Conservation (phyloP, 1,140 invertebrate species). For the Antheraea pernyi region DNA sequence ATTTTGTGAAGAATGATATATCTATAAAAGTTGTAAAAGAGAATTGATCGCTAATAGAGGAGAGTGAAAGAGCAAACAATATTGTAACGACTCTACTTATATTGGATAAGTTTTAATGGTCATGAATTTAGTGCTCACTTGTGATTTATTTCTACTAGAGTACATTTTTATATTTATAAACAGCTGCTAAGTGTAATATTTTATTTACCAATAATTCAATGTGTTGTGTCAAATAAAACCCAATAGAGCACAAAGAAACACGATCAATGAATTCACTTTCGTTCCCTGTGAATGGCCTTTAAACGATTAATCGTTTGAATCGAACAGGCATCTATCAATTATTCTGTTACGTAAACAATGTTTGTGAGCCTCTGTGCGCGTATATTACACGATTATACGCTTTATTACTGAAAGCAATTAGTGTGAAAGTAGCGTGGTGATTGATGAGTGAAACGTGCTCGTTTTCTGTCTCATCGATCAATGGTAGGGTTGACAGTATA, state of each 20-base stretch:
- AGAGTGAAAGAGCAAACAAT: no score
- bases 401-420: conserved; percentile 44
- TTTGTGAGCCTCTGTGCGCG: neutral
- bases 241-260: neutral
- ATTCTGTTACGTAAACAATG: conserved; percentile 28
- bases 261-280: conserved; percentile 16
- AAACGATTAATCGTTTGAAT: conserved; percentile 7
- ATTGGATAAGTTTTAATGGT: no score
- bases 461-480: conserved; percentile 6
- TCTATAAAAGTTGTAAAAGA: no score
- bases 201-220: neutral
- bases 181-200: no score
- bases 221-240: neutral
- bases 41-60: no score
- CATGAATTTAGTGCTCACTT: no score
- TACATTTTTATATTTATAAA: no score
- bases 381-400: conserved; percentile 36
- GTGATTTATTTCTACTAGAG: no score
- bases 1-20: no score
- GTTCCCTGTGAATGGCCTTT: conserved; percentile 22
- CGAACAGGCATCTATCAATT: conserved; percentile 20
- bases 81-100: no score
- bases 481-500: conserved; percentile 14
- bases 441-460: conserved; percentile 39
- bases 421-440: conserved; percentile 45